Evolutionary conservation across 2,797 vertebrate genomes (phyloP).

Genomic region (Lacerta agilis): DNA sequence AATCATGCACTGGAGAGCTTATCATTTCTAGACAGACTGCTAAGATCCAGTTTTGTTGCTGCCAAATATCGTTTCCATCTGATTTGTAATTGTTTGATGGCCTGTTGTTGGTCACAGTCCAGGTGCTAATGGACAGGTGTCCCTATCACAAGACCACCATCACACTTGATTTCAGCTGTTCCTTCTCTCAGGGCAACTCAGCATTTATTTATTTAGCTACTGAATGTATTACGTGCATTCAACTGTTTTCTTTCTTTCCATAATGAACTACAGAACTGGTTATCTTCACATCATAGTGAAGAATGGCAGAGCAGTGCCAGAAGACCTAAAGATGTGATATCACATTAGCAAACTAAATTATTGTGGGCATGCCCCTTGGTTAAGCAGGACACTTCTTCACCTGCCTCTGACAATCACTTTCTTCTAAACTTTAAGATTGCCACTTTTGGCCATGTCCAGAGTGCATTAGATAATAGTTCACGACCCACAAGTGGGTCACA

Average conservation of each 20-base stretch:
- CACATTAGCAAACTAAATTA: background rate
- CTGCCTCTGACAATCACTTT: background rate
- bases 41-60: background rate
- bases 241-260: background rate
- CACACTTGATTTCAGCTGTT: background rate
- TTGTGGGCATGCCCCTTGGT: background rate
- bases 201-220: background rate
- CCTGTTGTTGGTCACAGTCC: background rate
- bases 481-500: too few species aligned
- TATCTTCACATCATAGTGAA: background rate
- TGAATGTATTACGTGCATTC: accelerated
- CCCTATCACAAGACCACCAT: accelerated
- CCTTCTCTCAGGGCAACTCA: accelerated
- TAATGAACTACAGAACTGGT: background rate
- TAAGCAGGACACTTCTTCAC: background rate
- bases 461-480: background rate
- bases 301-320: background rate
- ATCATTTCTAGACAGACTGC: background rate
- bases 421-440: background rate
- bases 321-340: background rate
- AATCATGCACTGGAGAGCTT: background rate
- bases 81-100: background rate
- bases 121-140: background rate
- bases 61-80: accelerated
- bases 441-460: background rate